phyloP scores from a whole-genome alignment of 2,113 vertebrate genomes.

The Pelusios castaneus region DNA sequence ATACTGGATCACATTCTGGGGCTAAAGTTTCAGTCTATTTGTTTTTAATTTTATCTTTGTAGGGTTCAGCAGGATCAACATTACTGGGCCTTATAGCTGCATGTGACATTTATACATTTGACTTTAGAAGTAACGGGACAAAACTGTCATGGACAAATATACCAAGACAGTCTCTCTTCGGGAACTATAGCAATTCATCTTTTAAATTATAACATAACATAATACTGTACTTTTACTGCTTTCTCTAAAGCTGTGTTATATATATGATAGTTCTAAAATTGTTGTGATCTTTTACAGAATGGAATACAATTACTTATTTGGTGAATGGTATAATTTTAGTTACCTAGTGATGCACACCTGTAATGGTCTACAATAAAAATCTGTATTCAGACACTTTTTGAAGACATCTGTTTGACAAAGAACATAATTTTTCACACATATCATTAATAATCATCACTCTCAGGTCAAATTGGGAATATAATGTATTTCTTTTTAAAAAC shows the following conservation, averaged over 20 bases:
- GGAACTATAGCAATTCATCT: not conserved
- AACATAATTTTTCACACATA: fast-evolving
- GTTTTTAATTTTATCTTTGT: not conserved
- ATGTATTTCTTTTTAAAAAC: not conserved
- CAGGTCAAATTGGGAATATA: not conserved
- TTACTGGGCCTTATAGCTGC: not conserved
- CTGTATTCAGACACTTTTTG: not conserved
- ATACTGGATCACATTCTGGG: not conserved
- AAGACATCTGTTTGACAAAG: not conserved
- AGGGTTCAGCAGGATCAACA: not conserved
- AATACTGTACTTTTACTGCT: not conserved
- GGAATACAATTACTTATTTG: not conserved
- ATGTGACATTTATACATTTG: fast-evolving
- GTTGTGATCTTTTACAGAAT: not conserved
- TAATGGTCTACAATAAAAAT: not conserved
- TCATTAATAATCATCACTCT: not conserved
- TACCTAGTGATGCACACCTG: not conserved
- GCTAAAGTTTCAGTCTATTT: not conserved
- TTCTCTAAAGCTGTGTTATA: not conserved
- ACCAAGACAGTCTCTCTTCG: not conserved
- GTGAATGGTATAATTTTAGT: not conserved
- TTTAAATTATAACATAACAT: not conserved
- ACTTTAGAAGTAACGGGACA: not conserved
- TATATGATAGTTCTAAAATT: not conserved
- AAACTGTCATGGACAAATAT: not conserved